Evolutionary conservation across 2,888 invertebrate genomes (phyloP).

Genomic region (Malacosoma neustria): DNA sequence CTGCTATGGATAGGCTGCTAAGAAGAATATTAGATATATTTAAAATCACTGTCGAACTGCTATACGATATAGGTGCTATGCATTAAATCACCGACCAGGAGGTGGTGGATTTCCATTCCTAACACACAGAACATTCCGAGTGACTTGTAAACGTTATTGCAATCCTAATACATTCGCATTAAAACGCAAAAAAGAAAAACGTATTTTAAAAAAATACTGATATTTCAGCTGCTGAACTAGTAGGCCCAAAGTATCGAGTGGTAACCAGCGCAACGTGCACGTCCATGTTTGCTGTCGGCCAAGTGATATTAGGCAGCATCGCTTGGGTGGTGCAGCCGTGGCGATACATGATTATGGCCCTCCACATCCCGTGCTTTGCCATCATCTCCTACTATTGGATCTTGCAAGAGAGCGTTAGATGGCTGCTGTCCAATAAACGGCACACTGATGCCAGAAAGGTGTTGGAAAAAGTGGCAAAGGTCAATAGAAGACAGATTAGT

Average conservation of each 20-base stretch:
- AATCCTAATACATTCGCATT: neutral
- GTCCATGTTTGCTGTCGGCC: constrained; percentile 83
- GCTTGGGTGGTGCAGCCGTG: constrained; percentile 82
- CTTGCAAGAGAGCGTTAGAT: constrained; percentile 79
- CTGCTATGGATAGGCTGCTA: too few species aligned
- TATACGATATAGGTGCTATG: too few species aligned
- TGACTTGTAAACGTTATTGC: too few species aligned
- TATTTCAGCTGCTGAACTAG: constrained; percentile 80
- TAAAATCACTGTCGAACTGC: too few species aligned
- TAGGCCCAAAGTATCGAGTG: constrained; percentile 83
- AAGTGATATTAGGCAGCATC: constrained; percentile 77
- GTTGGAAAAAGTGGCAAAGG: constrained; percentile 74
- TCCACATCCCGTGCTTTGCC: constrained; percentile 80
- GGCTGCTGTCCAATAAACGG: constrained; percentile 81
- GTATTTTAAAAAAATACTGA: neutral
- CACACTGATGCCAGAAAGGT: constrained; percentile 76
- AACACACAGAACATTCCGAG: too few species aligned
- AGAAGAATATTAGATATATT: too few species aligned
- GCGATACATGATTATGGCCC: constrained; percentile 77
- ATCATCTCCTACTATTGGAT: constrained; percentile 80
- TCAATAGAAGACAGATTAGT: constrained; percentile 74
- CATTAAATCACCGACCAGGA: neutral
- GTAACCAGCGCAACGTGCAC: constrained; percentile 79
- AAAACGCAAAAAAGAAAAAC: neutral
- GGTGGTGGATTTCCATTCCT: too few species aligned